A percentile compares a stretch with the other conserved stretches of the same genome.
Conservation (phyloP, 1,140 invertebrate species). For the Palaemon carinicauda region DNA sequence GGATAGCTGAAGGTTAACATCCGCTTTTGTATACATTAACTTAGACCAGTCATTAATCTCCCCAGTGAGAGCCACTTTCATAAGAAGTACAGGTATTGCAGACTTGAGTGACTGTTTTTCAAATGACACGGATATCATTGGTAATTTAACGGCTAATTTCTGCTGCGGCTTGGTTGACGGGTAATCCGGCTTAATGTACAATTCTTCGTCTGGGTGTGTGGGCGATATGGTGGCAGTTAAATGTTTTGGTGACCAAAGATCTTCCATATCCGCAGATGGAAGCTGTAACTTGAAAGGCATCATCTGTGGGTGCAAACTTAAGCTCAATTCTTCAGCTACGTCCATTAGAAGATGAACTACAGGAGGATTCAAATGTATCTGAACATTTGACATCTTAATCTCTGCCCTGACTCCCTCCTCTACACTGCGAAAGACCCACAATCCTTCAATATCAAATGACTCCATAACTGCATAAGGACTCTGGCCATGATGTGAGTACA, state of each 20-base stretch:
- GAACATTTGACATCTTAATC: slow-evolving; percentile 72
- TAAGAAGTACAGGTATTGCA: slow-evolving; percentile 66
- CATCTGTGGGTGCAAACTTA: slow-evolving; percentile 20
- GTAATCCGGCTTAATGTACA: slow-evolving; percentile 49
- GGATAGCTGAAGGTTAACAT: slow-evolving; percentile 74
- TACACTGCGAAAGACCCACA: slow-evolving; percentile 70
- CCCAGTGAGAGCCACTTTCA: slow-evolving; percentile 70
- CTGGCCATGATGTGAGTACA: slow-evolving; percentile 45
- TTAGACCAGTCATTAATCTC: slow-evolving; percentile 75
- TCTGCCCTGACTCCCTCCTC: slow-evolving; percentile 74
- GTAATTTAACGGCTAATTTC: slow-evolving; percentile 61
- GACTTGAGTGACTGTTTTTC: slow-evolving; percentile 70
- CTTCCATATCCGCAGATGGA: slow-evolving; percentile 64
- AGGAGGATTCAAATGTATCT: slow-evolving; percentile 78
- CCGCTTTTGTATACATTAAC: slow-evolving; percentile 67
- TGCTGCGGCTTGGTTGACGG: slow-evolving; percentile 41
- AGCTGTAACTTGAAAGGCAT: slow-evolving; percentile 31
- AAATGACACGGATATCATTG: slow-evolving; percentile 69
- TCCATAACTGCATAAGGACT: slow-evolving; percentile 68
- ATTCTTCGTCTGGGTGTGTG: slow-evolving; percentile 63
- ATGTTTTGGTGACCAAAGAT: slow-evolving; percentile 80
- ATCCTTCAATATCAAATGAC: slow-evolving; percentile 79
- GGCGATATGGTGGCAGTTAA: slow-evolving; percentile 66
- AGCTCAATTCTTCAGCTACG: slow-evolving; percentile 63
- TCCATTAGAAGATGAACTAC: slow-evolving; percentile 75